A percentile compares a stretch with the other conserved stretches of the same genome.
Evolutionary conservation across 2,888 invertebrate genomes (phyloP).

Genomic region (Iphiclides podalirius): DNA sequence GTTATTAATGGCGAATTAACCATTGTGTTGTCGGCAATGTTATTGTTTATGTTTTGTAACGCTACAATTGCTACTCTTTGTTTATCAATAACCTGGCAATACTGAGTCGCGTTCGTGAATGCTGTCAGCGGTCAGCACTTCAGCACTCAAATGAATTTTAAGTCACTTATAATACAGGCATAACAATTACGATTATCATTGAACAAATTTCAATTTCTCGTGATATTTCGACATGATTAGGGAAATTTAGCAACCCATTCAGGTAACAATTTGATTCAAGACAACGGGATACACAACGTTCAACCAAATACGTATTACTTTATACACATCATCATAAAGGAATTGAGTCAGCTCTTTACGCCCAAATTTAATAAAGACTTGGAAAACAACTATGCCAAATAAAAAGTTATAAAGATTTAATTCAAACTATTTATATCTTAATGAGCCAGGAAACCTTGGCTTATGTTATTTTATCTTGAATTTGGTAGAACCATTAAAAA

Average conservation of each 20-base stretch:
- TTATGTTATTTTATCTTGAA: too few relatives aligned
- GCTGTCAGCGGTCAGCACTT: background rate
- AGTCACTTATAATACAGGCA: too few relatives aligned
- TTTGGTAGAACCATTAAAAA: too few relatives aligned
- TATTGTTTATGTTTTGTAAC: conserved; percentile 12
- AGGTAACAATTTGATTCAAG: conserved; percentile 12
- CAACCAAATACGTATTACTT: too few relatives aligned
- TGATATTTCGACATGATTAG: conserved; percentile 4
- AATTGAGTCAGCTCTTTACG: background rate
- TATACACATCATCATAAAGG: too few relatives aligned
- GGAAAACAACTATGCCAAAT: too few relatives aligned
- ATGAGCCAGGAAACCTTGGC: too few relatives aligned
- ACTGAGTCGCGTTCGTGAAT: conserved; percentile 5
- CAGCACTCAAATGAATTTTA: too few relatives aligned
- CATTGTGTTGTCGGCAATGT: conserved; percentile 10
- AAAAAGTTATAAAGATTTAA: too few relatives aligned
- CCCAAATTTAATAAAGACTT: background rate
- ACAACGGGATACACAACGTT: conserved; percentile 2
- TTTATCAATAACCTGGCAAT: conserved; percentile 18
- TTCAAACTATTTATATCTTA: too few relatives aligned
- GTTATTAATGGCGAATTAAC: conserved; percentile 8
- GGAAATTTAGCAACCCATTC: conserved; percentile 1
- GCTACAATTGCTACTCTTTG: conserved; percentile 14
- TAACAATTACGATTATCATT: too few relatives aligned
- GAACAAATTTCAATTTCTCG: too few relatives aligned